Evolutionary conservation across 2,113 vertebrate species (phyloP), one percentile per base, ranked within the genome.

Genomic region (Varanus salvator): DNA sequence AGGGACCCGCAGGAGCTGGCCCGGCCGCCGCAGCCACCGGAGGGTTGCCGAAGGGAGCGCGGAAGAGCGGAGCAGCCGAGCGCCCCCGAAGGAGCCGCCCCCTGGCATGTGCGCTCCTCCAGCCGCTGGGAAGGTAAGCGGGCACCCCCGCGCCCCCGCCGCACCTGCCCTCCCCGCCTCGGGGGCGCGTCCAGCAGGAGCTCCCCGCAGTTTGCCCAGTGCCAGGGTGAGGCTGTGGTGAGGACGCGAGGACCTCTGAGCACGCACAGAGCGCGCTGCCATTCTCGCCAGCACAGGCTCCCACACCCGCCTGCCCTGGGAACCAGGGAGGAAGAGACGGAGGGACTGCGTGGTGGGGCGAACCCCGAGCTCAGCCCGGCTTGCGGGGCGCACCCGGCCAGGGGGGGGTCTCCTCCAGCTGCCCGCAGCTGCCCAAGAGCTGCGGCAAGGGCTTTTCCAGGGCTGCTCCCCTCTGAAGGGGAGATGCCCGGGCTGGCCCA

Each of bases 1-100:
- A 94, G 92, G 96, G 94, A 96, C 92, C 91, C 80, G 92, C 92
- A 93, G 74, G 66, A 80, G 74, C 60, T 89, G 93, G 95, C 50
- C 44, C 66, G 48, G 93, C 94, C 4, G 48, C 52, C 1, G 91
- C 91, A 89, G 90, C 88, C 69, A 0, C 84, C 78, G 8, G 44
- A 50, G 52, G n/a, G 12, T 27, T 8, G 34, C 27, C 12, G n/a
- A 21, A 38, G 38, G 64, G 50, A 80, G 68, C 19, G 68, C 38
- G 52, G n/a, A 52, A 48, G 78, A 71, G 29, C 52, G 5, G 38
- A 44, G 8, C n/a, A 25, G 50, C 25, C 2, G 0, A 3, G 2
- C 34, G 80, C 27, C 50, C 25, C 34, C 12, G 34, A 23, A 8
- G 34, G 15, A n/a, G 6, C 25, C 31, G 12, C 38, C 17, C 85